phyloP scores from a whole-genome alignment of 2,888 invertebrate species.

The Eustalomyia histrio region DNA sequence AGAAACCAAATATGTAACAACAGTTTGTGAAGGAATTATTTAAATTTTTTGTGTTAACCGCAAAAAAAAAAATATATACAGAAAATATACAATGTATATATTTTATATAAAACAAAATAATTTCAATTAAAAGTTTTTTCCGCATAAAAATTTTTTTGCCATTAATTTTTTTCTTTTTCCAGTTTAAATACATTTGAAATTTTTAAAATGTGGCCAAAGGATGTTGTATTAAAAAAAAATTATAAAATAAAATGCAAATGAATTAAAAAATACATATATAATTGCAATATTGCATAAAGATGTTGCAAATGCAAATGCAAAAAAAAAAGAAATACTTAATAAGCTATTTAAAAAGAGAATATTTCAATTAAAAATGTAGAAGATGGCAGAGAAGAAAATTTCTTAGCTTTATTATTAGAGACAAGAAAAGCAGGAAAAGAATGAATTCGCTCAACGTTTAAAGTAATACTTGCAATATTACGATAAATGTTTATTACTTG shows the following conservation, averaged over 20 bases:
- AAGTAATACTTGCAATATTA: too few relatives aligned
- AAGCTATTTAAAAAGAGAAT: background rate
- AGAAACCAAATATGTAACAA: conserved; percentile 12
- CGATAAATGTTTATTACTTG: too few relatives aligned
- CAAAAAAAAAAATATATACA: background rate
- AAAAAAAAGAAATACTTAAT: background rate
- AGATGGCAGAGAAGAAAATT: background rate
- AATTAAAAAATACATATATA: background rate
- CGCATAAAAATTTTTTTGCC: background rate
- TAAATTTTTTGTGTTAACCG: background rate
- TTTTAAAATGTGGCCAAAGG: background rate
- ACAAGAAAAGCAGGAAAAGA: background rate
- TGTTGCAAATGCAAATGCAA: too few relatives aligned
- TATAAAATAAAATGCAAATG: background rate
- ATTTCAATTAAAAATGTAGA: background rate
- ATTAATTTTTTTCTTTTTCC: background rate
- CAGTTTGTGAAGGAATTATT: conserved; percentile 8
- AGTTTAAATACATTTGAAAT: background rate
- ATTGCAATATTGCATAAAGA: background rate
- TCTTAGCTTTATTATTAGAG: background rate
- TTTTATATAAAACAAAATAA: background rate
- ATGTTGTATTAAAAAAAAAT: background rate
- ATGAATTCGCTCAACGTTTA: background rate
- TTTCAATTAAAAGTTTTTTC: conserved; percentile 7
- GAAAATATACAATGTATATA: background rate